Evolutionary conservation across 2,113 vertebrate genomes (phyloP).

Genomic region (Opisthocomus hoazin): DNA sequence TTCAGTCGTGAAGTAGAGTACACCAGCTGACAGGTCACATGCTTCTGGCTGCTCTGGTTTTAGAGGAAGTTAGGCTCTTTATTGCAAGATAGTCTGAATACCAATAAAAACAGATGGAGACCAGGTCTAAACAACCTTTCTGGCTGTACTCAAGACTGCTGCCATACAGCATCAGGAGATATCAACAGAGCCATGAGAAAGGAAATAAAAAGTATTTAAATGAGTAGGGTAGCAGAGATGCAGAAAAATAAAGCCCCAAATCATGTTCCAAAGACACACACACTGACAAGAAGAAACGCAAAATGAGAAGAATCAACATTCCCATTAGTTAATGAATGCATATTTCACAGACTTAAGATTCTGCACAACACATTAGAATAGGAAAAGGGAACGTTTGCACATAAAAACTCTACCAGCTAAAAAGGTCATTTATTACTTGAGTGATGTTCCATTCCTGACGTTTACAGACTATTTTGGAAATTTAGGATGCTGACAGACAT

Average conservation of each 20-base stretch:
- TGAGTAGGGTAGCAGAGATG: not conserved
- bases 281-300: not conserved
- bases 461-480: not conserved
- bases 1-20: not conserved
- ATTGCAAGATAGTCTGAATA: not conserved
- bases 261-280: not conserved
- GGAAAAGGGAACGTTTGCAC: not conserved
- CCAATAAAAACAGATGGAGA: slow-evolving; percentile 32
- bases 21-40: not conserved
- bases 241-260: not conserved
- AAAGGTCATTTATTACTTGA: not conserved
- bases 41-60: not conserved
- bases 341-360: not conserved
- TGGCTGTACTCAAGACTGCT: not conserved
- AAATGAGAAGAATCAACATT: not conserved
- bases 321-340: not conserved
- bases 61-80: slow-evolving; percentile 23
- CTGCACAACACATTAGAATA: not conserved
- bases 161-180: not conserved
- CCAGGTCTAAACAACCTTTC: slow-evolving; percentile 5
- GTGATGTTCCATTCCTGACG: not conserved
- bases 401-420: not conserved
- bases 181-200: not conserved
- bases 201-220: not conserved
- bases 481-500: not conserved